Evolutionary conservation across 2,113 vertebrate species (phyloP).

Genomic region (Hirundichthys speculiger): DNA sequence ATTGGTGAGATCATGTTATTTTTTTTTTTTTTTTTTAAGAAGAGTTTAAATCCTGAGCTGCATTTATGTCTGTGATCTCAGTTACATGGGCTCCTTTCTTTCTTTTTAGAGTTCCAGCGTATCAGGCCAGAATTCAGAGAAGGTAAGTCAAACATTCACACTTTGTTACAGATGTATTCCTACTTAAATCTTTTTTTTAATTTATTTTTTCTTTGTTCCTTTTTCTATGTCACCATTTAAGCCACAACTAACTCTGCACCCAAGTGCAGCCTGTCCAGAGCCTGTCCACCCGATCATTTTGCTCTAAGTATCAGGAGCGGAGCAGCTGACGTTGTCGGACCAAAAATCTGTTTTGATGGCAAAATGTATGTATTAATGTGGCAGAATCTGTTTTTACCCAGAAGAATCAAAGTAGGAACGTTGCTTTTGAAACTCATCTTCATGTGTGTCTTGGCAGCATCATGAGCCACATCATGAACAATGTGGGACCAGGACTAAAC

Average conservation of each 20-base stretch:
- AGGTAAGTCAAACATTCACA: background rate
- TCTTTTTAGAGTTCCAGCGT: too few species aligned
- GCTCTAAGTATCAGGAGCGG: conserved; percentile 85
- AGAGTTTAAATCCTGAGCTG: too few species aligned
- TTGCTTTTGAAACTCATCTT: conserved; percentile 10
- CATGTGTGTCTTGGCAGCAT: conserved; percentile 73
- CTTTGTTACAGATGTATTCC: background rate
- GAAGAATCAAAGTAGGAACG: background rate
- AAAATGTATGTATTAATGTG: conserved; percentile 74
- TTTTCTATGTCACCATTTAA: conserved; percentile 12
- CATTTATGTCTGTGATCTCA: too few species aligned
- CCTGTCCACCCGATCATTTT: conserved; percentile 77
- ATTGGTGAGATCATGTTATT: conserved; percentile 40
- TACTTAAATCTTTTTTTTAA: background rate
- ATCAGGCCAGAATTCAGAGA: background rate
- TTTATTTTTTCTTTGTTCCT: background rate
- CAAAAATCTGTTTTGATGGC: conserved; percentile 87
- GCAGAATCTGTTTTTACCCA: background rate
- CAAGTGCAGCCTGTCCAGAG: conserved; percentile 77
- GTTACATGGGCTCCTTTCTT: too few species aligned
- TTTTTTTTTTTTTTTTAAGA: too few species aligned
- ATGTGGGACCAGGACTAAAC: conserved; percentile 87
- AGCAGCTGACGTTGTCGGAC: conserved; percentile 85
- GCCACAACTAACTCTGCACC: background rate
- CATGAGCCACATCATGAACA: conserved; percentile 86